phyloP scores from a whole-genome alignment of 2,797 vertebrate species.

The Eleutherodactylus coqui region DNA sequence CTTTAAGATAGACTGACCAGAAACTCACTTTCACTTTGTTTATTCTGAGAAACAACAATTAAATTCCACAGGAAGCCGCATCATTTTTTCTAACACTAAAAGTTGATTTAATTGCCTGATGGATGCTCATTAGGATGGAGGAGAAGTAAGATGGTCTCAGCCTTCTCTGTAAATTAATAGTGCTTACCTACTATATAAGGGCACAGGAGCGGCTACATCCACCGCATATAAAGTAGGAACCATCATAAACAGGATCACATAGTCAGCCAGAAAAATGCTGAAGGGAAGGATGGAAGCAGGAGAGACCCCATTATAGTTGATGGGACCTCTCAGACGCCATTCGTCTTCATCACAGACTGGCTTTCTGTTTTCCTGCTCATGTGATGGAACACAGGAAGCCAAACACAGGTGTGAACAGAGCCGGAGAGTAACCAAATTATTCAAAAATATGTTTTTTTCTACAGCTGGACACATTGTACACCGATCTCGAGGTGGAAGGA shows the following conservation, averaged over 20 bases:
- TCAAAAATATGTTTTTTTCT: no score
- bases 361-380: no score
- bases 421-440: no score
- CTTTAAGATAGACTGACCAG: no score
- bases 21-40: not conserved
- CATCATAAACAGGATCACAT: not conserved
- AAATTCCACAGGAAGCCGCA: not conserved
- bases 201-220: not conserved
- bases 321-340: no score
- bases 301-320: no score
- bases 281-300: no score
- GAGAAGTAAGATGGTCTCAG: not conserved
- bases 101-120: slow-evolving; percentile 4
- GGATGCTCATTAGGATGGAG: not conserved
- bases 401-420: no score
- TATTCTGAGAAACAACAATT: not conserved
- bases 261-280: not conserved
- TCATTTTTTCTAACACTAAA: not conserved
- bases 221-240: not conserved
- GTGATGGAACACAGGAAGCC: no score
- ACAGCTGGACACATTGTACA: no score
- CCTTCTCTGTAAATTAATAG: not conserved
- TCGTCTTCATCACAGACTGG: no score
- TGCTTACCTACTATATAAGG: not conserved
- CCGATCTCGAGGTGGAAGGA: no score